Percentiles rank a stretch among this genome's conserved stretches.
These are phyloP conservation scores for Heterocephalus glaber DNA, from an alignment of 2,113 vertebrate species.

Conservation along the genomic window DNA sequence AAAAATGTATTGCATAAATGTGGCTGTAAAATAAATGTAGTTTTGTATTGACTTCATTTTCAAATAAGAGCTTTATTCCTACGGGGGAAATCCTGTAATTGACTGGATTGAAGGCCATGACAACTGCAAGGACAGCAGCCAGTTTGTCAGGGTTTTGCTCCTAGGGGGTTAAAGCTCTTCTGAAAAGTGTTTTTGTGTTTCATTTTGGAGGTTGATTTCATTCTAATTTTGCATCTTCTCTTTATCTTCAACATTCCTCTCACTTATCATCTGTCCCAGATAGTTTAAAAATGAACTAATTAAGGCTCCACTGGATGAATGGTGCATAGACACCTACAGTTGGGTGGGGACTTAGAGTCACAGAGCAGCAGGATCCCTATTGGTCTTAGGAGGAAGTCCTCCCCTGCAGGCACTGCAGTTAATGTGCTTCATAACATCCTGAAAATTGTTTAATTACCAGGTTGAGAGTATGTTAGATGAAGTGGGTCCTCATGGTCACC, in stretches of 20 bases:
- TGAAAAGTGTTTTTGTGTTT: background rate
- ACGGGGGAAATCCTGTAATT: background rate
- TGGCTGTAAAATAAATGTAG: background rate
- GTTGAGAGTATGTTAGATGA: background rate
- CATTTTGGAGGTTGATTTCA: background rate
- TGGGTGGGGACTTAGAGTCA: fast-evolving
- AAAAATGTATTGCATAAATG: background rate
- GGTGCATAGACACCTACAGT: background rate
- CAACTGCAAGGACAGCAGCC: fast-evolving
- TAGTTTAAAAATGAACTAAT: background rate
- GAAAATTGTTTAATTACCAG: background rate
- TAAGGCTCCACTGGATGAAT: too few species aligned
- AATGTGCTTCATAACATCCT: fast-evolving
- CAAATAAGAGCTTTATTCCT: background rate
- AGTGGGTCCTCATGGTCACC: fast-evolving
- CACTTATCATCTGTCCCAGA: background rate
- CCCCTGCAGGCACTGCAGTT: background rate
- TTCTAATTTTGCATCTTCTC: background rate
- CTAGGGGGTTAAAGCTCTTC: background rate
- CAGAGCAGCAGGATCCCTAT: fast-evolving
- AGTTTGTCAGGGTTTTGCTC: fast-evolving
- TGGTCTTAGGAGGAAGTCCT: background rate
- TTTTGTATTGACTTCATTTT: conserved; percentile 23
- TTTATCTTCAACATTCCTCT: background rate
- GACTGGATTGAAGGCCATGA: background rate